Evolutionary conservation across 2,113 vertebrate genomes (phyloP).

Genomic region (Halichoerus grypus): DNA sequence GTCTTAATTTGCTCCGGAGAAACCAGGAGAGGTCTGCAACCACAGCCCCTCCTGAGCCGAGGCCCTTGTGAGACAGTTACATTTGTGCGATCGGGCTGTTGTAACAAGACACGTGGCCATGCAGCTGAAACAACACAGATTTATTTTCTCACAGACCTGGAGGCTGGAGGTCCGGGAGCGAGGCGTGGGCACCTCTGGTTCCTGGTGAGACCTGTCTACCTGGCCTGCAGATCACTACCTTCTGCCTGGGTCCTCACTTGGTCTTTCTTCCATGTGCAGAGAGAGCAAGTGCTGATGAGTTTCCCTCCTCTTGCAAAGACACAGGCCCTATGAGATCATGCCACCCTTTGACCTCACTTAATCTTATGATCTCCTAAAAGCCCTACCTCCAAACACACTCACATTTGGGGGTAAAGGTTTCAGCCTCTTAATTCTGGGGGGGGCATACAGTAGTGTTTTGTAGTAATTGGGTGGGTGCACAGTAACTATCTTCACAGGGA

Average conservation of each 20-base stretch:
- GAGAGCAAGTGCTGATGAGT: fast-evolving
- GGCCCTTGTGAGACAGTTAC: fast-evolving
- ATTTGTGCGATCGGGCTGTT: background rate
- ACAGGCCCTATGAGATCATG: fast-evolving
- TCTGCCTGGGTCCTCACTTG: background rate
- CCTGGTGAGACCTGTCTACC: fast-evolving
- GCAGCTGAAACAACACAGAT: fast-evolving
- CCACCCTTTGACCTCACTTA: fast-evolving
- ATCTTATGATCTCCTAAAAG: fast-evolving
- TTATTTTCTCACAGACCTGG: too few relatives aligned
- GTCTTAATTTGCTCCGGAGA: background rate
- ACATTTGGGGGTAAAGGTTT: background rate
- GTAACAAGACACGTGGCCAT: fast-evolving
- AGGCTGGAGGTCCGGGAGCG: fast-evolving
- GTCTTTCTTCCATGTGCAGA: background rate
- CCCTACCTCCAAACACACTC: background rate
- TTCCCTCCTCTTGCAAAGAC: background rate
- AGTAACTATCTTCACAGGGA: background rate
- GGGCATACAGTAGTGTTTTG: fast-evolving
- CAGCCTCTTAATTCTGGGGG: fast-evolving
- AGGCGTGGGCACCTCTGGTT: background rate
- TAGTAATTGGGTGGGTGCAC: too few relatives aligned
- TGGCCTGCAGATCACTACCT: background rate
- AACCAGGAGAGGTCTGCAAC: background rate
- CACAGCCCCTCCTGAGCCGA: fast-evolving